A percentile compares a stretch with the other conserved stretches of the same genome.
phyloP scores from a whole-genome alignment of 1,140 invertebrate species.

The Lasaia peninsularis region DNA sequence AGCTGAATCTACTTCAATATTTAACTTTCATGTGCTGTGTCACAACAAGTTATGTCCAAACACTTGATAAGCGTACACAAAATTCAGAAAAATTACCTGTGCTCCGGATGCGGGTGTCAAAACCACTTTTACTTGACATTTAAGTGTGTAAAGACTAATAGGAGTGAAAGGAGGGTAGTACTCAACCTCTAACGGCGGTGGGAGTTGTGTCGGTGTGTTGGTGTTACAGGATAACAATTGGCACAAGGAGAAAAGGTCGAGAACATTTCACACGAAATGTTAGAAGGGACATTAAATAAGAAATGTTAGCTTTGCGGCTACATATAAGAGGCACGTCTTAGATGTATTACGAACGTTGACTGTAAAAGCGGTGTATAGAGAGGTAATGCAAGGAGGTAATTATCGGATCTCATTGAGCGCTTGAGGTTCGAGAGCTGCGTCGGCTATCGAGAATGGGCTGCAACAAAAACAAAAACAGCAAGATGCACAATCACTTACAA shows the following conservation, averaged over 20 bases:
- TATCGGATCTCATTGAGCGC: conserved; percentile 45
- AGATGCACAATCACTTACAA: conserved; percentile 65
- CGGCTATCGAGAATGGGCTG: conserved; percentile 63
- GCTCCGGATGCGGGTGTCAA: conserved; percentile 47
- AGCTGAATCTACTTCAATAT: conserved; percentile 29
- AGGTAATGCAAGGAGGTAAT: conserved; percentile 17
- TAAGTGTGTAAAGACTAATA: conserved; percentile 23
- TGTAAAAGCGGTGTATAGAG: conserved; percentile 13
- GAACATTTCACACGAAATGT: neutral
- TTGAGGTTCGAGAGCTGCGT: conserved; percentile 55
- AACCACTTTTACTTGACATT: conserved; percentile 30
- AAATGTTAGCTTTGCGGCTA: too few species aligned
- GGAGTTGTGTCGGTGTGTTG: neutral
- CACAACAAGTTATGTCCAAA: conserved; percentile 22
- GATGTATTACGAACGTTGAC: neutral
- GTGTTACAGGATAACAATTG: neutral
- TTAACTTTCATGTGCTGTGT: conserved; percentile 22
- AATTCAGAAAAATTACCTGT: conserved; percentile 54
- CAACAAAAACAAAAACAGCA: conserved; percentile 71
- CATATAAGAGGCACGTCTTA: neutral
- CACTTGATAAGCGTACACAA: conserved; percentile 17
- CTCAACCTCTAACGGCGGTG: neutral
- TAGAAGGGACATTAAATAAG: too few species aligned
- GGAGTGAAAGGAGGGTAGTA: conserved; percentile 19
- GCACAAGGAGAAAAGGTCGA: neutral